A percentile compares a stretch with the other conserved stretches of the same genome.
These are phyloP conservation scores for Glandiceps talaboti DNA, from an alignment of 53 echinoderm and acorn worm genomes.

Conservation along the genomic window DNA sequence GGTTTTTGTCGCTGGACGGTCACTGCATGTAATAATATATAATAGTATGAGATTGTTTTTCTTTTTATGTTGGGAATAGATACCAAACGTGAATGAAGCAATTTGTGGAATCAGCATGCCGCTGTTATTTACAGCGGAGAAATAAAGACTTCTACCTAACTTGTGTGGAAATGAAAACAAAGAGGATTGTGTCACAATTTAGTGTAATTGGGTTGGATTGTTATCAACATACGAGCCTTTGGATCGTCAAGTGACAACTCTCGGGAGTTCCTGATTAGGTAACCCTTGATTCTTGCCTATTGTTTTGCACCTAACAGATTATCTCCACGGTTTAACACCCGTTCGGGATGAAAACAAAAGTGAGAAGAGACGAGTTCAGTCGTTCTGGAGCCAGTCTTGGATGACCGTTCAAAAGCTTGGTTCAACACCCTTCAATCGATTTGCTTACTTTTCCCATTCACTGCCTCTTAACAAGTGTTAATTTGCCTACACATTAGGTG, in stretches of 20 bases:
- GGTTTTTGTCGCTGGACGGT: no score
- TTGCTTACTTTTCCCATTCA: no score
- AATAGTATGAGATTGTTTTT: no score
- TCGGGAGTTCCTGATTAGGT: background rate
- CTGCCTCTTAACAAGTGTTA: background rate
- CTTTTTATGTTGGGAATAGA: no score
- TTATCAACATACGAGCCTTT: background rate
- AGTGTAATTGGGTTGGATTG: background rate
- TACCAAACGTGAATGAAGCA: no score
- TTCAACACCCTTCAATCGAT: background rate
- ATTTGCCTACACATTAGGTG: background rate
- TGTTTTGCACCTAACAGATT: background rate
- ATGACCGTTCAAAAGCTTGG: background rate
- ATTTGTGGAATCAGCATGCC: no score
- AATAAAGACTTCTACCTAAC: no score
- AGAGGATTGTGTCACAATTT: background rate
- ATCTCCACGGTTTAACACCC: background rate
- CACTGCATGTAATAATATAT: no score
- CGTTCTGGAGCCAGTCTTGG: background rate
- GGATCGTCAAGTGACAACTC: background rate
- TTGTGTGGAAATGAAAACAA: background rate
- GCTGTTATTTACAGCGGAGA: no score
- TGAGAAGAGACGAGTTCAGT: background rate
- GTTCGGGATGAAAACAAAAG: background rate
- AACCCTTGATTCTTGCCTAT: background rate